Evolutionary conservation across 2,888 invertebrate genomes (phyloP).

Genomic region (Apotomis capreana): DNA sequence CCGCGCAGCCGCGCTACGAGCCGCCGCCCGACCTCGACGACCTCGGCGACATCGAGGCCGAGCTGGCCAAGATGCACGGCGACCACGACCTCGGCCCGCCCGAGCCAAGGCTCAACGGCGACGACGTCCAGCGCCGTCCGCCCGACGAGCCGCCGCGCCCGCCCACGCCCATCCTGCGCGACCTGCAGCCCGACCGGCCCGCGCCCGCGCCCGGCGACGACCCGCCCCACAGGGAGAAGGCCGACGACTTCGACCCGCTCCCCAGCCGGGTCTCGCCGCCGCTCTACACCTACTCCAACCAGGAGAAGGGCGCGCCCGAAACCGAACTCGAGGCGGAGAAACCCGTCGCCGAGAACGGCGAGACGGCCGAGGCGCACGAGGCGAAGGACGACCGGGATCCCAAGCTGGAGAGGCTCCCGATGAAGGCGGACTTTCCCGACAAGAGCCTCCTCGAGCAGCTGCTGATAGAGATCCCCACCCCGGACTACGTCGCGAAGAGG

Average conservation of each 20-base stretch:
- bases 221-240: conserved; percentile 56
- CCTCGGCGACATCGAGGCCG: conserved; percentile 87
- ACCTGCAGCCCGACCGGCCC: conserved; percentile 45
- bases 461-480: conserved; percentile 91
- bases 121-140: conserved; percentile 60
- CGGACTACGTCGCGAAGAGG: conserved; percentile 80
- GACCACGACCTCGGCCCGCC: conserved; percentile 69
- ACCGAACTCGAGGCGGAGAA: conserved; percentile 57
- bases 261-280: conserved; percentile 89
- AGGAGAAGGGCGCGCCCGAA: conserved; percentile 84
- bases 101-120: conserved; percentile 65
- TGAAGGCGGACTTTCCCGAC: conserved; percentile 79
- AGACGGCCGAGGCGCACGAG: conserved; percentile 50
- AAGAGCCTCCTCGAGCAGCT: conserved; percentile 89
- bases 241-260: conserved; percentile 84
- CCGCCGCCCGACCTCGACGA: conserved; percentile 79
- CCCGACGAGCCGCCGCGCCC: conserved; percentile 54
- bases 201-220: conserved; percentile 34
- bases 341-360: conserved; percentile 62
- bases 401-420: conserved; percentile 67
- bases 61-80: conserved; percentile 86
- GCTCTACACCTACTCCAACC: conserved; percentile 90
- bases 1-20: conserved; percentile 65
- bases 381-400: conserved; percentile 53
- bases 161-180: conserved; percentile 63